These are phyloP conservation scores for Pristis pectinata DNA, from an alignment of 2,797 vertebrate species.

Conservation along the genomic window DNA sequence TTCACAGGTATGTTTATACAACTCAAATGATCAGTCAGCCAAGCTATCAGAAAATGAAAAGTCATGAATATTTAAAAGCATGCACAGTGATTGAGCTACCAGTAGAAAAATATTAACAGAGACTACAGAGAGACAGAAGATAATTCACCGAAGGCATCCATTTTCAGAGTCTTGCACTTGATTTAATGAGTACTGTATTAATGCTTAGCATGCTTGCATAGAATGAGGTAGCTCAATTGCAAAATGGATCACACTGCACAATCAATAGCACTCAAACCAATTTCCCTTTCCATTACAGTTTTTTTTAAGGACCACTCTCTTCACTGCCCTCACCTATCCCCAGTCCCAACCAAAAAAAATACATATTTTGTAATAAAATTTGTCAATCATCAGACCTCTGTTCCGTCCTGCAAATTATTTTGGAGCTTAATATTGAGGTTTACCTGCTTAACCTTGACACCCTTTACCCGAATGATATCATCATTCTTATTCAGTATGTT, in stretches of 20 bases:
- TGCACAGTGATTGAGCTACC: conserved; percentile 59
- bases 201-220: conserved; percentile 29
- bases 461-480: conserved; percentile 51
- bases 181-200: conserved; percentile 37
- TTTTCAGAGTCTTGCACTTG: conserved; percentile 19
- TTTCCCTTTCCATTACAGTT: conserved; percentile 56
- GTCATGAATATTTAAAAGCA: conserved; percentile 27
- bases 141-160: background rate
- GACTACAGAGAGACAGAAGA: background rate
- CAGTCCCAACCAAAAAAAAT: conserved; percentile 59
- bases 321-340: background rate
- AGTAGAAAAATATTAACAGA: conserved; percentile 37
- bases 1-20: conserved; percentile 43
- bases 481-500: conserved; percentile 64
- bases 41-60: background rate
- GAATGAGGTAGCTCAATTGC: conserved; percentile 64
- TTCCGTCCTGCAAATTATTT: conserved; percentile 85
- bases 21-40: conserved; percentile 41
- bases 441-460: conserved; percentile 73
- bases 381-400: conserved; percentile 70
- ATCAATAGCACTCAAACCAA: conserved; percentile 47
- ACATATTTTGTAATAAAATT: conserved; percentile 45
- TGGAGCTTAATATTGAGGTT: conserved; percentile 87
- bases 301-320: conserved; percentile 65
- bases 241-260: conserved; percentile 54